phyloP scores from a whole-genome alignment of 2,113 vertebrate genomes.

The Labeo catla region DNA sequence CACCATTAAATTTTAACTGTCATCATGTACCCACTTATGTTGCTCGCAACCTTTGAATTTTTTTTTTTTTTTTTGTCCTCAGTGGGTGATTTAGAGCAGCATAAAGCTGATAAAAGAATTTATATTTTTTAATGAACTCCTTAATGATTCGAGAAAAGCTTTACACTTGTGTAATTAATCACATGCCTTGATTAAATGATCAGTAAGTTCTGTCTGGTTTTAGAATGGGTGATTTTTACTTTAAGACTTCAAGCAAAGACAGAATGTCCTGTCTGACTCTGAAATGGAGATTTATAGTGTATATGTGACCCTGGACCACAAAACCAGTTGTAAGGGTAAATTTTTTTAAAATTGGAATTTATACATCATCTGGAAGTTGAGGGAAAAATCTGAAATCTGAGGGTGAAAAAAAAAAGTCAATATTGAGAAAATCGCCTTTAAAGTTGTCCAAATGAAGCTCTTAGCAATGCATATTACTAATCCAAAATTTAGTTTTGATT shows the following conservation, averaged over 20 bases:
- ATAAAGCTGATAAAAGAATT: background rate
- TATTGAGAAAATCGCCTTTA: no score
- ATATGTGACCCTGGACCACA: no score
- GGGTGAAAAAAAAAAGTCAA: no score
- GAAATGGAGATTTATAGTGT: background rate
- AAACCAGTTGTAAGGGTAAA: no score
- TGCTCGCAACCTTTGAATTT: background rate
- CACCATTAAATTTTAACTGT: background rate
- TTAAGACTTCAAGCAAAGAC: background rate
- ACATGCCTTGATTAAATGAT: constrained; percentile 2
- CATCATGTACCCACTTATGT: background rate
- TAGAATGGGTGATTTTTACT: background rate
- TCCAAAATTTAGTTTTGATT: no score
- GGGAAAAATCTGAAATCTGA: no score
- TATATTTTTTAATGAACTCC: background rate
- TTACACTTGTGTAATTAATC: background rate
- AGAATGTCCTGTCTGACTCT: background rate
- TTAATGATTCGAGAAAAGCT: background rate
- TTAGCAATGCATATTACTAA: no score
- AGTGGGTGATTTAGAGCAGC: background rate
- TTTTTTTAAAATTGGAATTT: no score
- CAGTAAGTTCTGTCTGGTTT: background rate
- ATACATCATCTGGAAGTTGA: no score
- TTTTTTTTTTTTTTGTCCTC: background rate
- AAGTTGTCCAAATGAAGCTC: no score